A percentile compares a stretch with the other conserved stretches of the same genome.
Conservation (phyloP, 2,797 vertebrate species). For the Sebastes steindachneri region DNA sequence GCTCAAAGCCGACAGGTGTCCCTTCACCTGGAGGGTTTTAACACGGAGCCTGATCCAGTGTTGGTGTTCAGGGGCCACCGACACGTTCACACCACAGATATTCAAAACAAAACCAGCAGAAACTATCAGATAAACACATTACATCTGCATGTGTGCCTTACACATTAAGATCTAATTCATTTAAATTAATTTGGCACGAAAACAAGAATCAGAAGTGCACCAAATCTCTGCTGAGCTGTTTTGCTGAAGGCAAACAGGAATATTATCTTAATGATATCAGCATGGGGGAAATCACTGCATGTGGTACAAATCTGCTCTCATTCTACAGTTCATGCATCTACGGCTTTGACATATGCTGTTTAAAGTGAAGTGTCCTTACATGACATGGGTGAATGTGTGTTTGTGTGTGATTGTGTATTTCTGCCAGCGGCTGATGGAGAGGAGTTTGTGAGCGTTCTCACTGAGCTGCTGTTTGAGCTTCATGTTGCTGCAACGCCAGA, state of each 20-base stretch:
- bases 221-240: conserved; percentile 7
- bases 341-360: background rate
- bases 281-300: conserved; percentile 46
- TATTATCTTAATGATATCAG: conserved; percentile 14
- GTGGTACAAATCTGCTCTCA: conserved; percentile 8
- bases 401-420: conserved; percentile 1
- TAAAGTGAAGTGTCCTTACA: background rate
- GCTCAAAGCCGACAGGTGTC: conserved; percentile 21
- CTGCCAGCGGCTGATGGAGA: conserved; percentile 80
- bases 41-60: conserved; percentile 48
- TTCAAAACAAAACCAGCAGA: conserved; percentile 3
- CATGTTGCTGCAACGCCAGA: conserved; percentile 97
- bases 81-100: conserved; percentile 26
- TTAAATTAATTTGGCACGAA: conserved; percentile 25
- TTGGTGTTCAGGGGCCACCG: conserved; percentile 56
- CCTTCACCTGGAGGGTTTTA: background rate
- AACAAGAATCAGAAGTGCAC: conserved; percentile 3
- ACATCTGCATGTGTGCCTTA: conserved; percentile 47
- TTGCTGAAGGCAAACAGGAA: conserved; percentile 5
- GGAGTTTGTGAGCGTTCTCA: conserved; percentile 93
- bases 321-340: background rate
- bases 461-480: conserved; percentile 96
- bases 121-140: conserved; percentile 5
- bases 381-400: background rate
- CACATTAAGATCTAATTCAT: background rate